Evolutionary conservation across 1,140 invertebrate genomes (phyloP), one percentile per base, ranked within the genome.

Genomic region (Neuroterus valhalla): DNA sequence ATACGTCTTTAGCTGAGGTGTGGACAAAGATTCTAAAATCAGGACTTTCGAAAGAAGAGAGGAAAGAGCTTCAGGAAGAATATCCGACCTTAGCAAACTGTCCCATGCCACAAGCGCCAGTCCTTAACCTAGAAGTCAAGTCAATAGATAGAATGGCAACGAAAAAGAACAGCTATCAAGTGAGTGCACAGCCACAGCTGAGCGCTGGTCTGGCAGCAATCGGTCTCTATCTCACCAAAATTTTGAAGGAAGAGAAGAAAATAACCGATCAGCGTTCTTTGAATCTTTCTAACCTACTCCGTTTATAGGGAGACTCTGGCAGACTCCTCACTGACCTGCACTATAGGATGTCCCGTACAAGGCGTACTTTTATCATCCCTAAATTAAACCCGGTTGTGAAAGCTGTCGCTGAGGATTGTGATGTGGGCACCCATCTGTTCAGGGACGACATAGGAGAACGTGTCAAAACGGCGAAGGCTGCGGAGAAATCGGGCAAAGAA

Each of bases 321-420:
- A 74, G 43, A 19, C 50, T 74, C n/a, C 26, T 75, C 3, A 31
- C 62, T 3, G 68, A 75, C 52, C 42, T 75, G 8, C 74, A 75
- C 55, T 44, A 75, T 66, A 48, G 48, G 19, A 66, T 75, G 26
- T 75, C 68, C 2, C 21, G 62, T 31, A 66, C 74, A 15, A 70
- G 69, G 14, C 52, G 52, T 31, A 55, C 46, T 14, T 70, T 66
- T 23, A 71, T 75, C 17, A 70, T 31, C 1, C 68, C 68, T 44
- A 43, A 23, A 4, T 42, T 75, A 38, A 75, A 70, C 44, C 26
- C 21, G 21, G 62, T 75, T 8, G 74, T 75, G 2, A 70, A 46
- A 45, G 31, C 10, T 19, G 46, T 75, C n/a, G 68, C 68, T 31
- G 55, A 75, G 1, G 52, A 75, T 2, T 66, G 67, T 44, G 14